These are phyloP conservation scores for Antedon mediterranea DNA, from an alignment of 53 echinoderm and acorn worm species.

Conservation along the genomic window DNA sequence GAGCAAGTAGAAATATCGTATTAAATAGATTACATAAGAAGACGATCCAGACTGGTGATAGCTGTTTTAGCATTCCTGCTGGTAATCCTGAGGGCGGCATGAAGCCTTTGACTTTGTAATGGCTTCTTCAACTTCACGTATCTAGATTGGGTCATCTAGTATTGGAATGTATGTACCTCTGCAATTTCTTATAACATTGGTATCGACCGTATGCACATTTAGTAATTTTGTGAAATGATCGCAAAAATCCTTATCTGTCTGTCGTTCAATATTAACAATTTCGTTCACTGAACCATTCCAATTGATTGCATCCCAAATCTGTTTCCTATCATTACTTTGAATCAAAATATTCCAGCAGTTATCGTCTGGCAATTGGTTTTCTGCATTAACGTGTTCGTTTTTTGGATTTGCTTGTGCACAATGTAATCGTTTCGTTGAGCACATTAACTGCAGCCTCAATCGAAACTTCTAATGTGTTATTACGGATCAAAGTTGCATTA, in stretches of 20 bases:
- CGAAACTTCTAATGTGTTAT: too few relatives aligned
- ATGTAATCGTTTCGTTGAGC: too few relatives aligned
- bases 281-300: neutral
- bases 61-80: neutral
- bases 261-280: neutral
- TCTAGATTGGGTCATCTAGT: neutral
- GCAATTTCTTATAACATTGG: neutral
- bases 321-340: neutral
- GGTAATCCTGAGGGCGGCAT: neutral
- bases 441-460: too few relatives aligned
- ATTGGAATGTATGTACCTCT: neutral
- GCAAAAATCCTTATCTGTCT: neutral
- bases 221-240: neutral
- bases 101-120: neutral
- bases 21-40: neutral
- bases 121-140: neutral
- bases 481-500: too few relatives aligned
- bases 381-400: too few relatives aligned
- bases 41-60: neutral
- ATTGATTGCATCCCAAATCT: neutral
- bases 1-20: neutral
- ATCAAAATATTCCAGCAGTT: neutral
- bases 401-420: neutral
- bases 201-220: neutral
- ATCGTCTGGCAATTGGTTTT: neutral